Base-by-base conservation (phyloP, 2,797 vertebrate species). In the Crypturellus tataupa region DNA sequence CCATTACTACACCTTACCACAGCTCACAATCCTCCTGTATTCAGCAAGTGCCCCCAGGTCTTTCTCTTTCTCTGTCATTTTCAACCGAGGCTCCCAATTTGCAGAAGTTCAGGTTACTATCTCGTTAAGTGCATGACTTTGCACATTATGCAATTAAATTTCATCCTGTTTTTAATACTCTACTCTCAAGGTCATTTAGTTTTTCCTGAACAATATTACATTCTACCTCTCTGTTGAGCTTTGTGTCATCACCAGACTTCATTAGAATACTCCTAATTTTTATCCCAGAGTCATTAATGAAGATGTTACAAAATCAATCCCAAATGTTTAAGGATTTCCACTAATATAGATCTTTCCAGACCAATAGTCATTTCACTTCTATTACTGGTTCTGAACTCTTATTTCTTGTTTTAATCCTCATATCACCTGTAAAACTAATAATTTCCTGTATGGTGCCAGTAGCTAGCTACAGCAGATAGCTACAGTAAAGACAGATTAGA, bases 71-170 rank as follows among this genome's bases (percentile, higher is more conserved):
- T 72, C 82, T 91, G 73, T 60, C 83, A 80, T 77, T 95, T 93
- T 70, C 56, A 85, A 86, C 44, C 73, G 85, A 88, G 94, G 90
- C 70, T 96, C 91, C 91, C 94, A 94, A 70, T 94, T 94, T 93
- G 94, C 87, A 95, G 73, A 79, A 94, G 90, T 94, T 96, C 94
- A 40, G 56, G 85, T 79, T 90, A 77, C 20, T 88, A 94, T 75
- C 95, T 96, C 37, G 2, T 96, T 94, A 94, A 91, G 90, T 70
- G 80, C 63, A 81, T 86, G 94, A 93, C 95, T 96, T 96, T 59
- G 78, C 78, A 90, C 85, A 67, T 96, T 86, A 88, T 88, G 91
- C 95, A 96, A 96, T 96, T 96, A 96, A 96, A 91, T 95, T 93
- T 93, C 71, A 60, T 94, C 90, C 70, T 64, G 65, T 79, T 90